Base-by-base conservation (phyloP, 2,113 vertebrate genomes). In the Hystrix cristata region DNA sequence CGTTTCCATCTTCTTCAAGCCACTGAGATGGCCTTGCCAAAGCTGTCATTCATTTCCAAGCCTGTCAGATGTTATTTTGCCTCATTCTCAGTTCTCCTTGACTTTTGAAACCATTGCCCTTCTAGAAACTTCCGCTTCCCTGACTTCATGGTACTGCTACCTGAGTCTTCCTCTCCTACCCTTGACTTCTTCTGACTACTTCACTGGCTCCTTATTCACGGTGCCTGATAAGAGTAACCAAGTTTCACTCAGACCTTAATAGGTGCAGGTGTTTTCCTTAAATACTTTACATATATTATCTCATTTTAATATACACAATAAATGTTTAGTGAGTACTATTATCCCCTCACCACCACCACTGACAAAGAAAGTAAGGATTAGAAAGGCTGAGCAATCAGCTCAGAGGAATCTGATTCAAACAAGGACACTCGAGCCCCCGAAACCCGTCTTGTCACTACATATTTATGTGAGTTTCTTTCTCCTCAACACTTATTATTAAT, bases 231-330 rank as follows among this genome's bases (percentile, higher is more conserved):
- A 55, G 55, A 53, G 51, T 3, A 12, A 46, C 6, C 21, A 79
- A 21, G 19, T 57, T 93, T 43, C 64, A 84, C 7, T 59, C 65
- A 57, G 38, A 48, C 38, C 31, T 57, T 55, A 82, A 65, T 31
- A 51, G 55, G 6, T 57, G 31, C 27, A 76, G 43, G 55, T 43
- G 83, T 57, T 97, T 93, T 95, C 59, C 62, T 69, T 69, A 53
- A 10, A 27, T 53, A 27, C 16, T 53, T 53, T 79, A 53, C 3
- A 53, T 79, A 79, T 53, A 34, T 48, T 46, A 69, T 29, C 18
- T 8, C 53, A 90, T 46, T 76, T 86, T 31, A 55, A 69, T 93
- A 53, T 69, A 79, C 3, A 85, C 25, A n/a, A 34, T n/a, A 62
- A 69, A 65, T 29, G 25, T 60, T 64, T 71, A 83, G 18, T 23